Conservation (phyloP, 2,113 vertebrate genomes). For the Emydocephalus ijimae region DNA sequence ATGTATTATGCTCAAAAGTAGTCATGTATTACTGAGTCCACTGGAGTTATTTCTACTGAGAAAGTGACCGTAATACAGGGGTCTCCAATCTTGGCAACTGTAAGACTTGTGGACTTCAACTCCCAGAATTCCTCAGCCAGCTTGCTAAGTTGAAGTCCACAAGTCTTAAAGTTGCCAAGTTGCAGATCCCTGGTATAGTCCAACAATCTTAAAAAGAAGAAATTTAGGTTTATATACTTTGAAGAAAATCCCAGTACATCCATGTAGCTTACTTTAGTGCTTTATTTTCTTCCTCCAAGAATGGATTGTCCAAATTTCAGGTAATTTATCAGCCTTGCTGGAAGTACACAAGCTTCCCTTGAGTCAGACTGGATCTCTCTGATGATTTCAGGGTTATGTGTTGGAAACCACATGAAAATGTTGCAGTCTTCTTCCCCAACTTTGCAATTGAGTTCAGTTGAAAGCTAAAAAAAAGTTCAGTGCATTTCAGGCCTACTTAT, state of each 20-base stretch:
- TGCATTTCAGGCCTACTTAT: background rate
- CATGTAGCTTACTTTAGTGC: background rate
- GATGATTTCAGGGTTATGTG: background rate
- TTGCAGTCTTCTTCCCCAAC: background rate
- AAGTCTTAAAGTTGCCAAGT: too few relatives aligned
- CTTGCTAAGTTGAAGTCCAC: too few relatives aligned
- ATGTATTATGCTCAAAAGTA: background rate
- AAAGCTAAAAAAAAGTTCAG: background rate
- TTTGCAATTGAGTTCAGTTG: background rate
- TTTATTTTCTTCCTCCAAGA: background rate
- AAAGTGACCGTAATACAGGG: background rate
- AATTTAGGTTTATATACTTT: background rate
- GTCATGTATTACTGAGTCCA: background rate
- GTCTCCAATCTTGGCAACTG: too few relatives aligned
- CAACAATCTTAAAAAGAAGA: background rate
- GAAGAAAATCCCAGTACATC: background rate
- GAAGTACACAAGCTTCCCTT: background rate
- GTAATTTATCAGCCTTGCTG: background rate
- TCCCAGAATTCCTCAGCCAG: too few relatives aligned
- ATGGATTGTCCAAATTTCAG: background rate
- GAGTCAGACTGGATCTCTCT: background rate
- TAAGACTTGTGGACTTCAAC: too few relatives aligned
- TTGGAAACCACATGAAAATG: background rate
- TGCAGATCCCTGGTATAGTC: background rate
- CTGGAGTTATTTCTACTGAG: background rate